Conservation (phyloP, 2,888 invertebrate genomes). For the Unio delphinus region DNA sequence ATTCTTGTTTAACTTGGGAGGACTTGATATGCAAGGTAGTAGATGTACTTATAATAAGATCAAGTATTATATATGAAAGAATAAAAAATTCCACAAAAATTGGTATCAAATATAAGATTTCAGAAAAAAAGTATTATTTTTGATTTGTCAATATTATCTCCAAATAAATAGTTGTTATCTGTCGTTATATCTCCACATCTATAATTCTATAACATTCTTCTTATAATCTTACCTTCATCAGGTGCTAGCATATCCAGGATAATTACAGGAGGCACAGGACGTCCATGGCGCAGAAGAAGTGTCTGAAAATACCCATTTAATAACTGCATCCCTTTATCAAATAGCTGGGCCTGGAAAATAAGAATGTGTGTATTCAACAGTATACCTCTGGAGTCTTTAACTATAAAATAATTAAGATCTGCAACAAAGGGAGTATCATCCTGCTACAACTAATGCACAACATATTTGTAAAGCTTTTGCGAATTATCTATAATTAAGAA, state of each 20-base stretch:
- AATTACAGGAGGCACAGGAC: constrained; percentile 88
- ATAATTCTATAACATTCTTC: not conserved
- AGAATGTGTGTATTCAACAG: not conserved
- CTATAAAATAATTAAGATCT: not conserved
- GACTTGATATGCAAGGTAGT: no score
- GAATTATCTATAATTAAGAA: no score
- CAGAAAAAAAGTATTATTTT: no score
- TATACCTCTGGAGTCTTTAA: no score
- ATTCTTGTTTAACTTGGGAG: no score
- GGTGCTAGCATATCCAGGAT: constrained; percentile 88
- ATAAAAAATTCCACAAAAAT: no score
- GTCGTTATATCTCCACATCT: not conserved
- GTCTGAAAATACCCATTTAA: constrained; percentile 91
- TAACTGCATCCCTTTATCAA: constrained; percentile 83
- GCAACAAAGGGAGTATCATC: not conserved
- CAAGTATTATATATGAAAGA: no score
- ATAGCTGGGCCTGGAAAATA: constrained; percentile 65
- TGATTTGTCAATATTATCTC: not conserved
- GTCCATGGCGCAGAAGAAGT: constrained; percentile 87
- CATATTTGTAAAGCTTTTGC: no score
- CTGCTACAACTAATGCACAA: no score
- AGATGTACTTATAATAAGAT: no score
- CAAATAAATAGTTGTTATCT: not conserved
- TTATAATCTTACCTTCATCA: constrained; percentile 80
- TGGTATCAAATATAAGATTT: no score